Evolutionary conservation across 30 jellyfish, hydroid and myxozoan species (phyloP), one percentile per base, ranked within the genome.

Genomic region (Aurelia aurita complex sp. Pacific): DNA sequence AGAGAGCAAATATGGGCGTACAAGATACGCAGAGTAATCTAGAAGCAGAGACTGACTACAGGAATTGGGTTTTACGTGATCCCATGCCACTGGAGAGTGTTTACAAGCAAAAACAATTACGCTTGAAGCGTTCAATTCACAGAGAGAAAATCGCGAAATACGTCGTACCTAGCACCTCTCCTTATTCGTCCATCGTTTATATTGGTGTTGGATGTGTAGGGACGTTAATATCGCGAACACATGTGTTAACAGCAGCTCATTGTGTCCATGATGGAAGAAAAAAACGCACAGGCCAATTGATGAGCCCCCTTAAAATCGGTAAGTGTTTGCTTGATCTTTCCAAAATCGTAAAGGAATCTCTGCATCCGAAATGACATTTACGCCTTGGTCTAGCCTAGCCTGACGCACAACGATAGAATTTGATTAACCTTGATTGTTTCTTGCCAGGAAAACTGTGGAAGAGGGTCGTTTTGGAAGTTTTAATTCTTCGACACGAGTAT

Each of bases 211-310:
- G 96, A 18, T 87, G 96, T 76, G 62, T 79, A 1, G 96, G 96
- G 55, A 79, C 90, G 43, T 67, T 87, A 75, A 79, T 87, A 54
- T 87, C 96, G 19, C 86, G 80, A 17, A 59, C 36, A 35, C 96
- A 87, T 59, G 96, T 79, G 36, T 65, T 87, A 74, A 87, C 96
- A 13, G 91, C 91, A 1, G 96, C 96, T 35, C 96, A 87, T 52
- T 87, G 96, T 79, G 86, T 87, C 36, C 89, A 75, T 73, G 90
- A 87, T 66, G 96, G 96, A 32, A 66, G 29, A 16, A 69, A 35
- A 61, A 15, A 63, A 23, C 87, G 93, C 29, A 61, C 50, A 15
- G 85, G 71, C 16, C 75, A 33, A 2, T 8, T 17, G 46, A 73
- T 32, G 82, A 43, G 60, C 33, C 93, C 87, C 33, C 54, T 84